Base-by-base conservation (phyloP, 2,797 vertebrate genomes). In the Percopsis omiscomaycus region DNA sequence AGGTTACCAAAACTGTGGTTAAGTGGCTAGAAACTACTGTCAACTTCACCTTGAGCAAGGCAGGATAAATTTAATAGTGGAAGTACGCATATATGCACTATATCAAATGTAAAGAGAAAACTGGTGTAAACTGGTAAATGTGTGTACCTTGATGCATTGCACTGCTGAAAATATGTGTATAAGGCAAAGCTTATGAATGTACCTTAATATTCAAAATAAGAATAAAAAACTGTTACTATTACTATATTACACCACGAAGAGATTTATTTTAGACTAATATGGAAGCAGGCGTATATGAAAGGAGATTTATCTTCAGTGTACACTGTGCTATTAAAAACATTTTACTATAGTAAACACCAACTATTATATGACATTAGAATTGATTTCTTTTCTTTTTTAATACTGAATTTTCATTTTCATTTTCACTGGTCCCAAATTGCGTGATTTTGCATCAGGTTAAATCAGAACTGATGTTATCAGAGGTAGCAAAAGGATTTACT, bases 1-100 rank as follows among this genome's bases (percentile, higher is more conserved):
- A 75, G 71, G 75, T 75, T 68, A 64, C 64, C 48, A 55, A 65
- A 71, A 59, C n/a, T 13, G 12, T 48, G 12, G 47, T 48, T 48
- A 42, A 42, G 37, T 42, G 37, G 37, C 8, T 42, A 42, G 37
- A 42, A 42, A 42, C 63, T 64, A 28, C 49, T 61, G 51, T 44
- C 54, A 42, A 51, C 59, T 75, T 71, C 58, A 59, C 51, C 54
- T 37, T 72, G 61, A 75, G 59, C 29, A 54, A 55, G 37, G 66
- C 52, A 28, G 12, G 47, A 48, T 5, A n/a, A 1, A 48, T n/a
- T 48, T 48, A 48, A 37, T 42, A 48, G 47, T 13, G 12, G 47
- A 13, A 48, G 12, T 5, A 42, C 2, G n/a, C n/a, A 13, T 47
- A 14, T 11, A 47, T 6, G n/a, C 11, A 45, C 44, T 5, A 45